A percentile compares a stretch with the other conserved stretches of the same genome.
phyloP scores from a whole-genome alignment of 23 tunicate genomes.

The Styela clava region DNA sequence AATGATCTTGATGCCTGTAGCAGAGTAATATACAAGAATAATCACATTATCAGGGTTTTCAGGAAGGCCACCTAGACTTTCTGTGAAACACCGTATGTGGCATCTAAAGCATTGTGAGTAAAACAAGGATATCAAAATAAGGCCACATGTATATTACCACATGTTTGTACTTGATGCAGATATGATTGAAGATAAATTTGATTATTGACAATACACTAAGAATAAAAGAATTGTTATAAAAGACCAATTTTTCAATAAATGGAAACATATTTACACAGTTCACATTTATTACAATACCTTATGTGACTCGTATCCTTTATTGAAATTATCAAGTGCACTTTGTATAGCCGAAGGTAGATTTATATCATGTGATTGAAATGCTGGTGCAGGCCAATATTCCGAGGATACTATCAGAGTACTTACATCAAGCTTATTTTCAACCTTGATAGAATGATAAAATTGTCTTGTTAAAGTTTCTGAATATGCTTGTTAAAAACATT shows the following conservation, averaged over 20 bases:
- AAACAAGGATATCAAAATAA: neutral
- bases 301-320: conserved; percentile 54
- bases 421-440: conserved; percentile 21
- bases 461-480: neutral
- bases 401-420: conserved; percentile 57
- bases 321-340: conserved; percentile 41
- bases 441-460: neutral
- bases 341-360: conserved; percentile 39
- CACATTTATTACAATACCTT: no score
- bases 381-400: conserved; percentile 77
- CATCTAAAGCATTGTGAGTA: conserved; percentile 38
- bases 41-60: no score
- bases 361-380: conserved; percentile 36
- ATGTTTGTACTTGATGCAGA: no score
- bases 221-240: no score
- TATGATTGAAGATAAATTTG: no score
- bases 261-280: no score
- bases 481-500: no score
- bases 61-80: no score
- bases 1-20: conserved; percentile 65
- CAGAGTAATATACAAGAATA: neutral
- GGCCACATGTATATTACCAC: no score
- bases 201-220: no score
- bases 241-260: no score
- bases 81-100: neutral